Evolutionary conservation across 1,140 invertebrate genomes (phyloP), one percentile per base, ranked within the genome.

Genomic region (Zaprionus tsacasi): DNA sequence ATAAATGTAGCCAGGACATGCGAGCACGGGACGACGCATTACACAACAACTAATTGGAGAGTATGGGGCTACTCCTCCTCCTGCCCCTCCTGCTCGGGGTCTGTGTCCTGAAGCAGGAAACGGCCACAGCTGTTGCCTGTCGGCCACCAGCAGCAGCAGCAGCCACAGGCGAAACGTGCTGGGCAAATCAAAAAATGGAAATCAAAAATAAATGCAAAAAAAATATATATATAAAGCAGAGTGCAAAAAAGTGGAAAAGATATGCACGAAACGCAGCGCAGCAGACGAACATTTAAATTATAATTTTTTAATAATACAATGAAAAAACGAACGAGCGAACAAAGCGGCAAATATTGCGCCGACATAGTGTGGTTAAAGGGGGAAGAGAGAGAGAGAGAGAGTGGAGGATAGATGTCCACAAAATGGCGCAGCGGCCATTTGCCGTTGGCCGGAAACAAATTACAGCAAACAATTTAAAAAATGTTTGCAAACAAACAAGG

Each of bases 381-480:
- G 2, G 8, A 33, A 21, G 38, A 40, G 27, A 40, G 48, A 7
- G 57, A 12, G 11, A 35, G n/a, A 0, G 13, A 30, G 1, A 30
- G 33, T 30, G 3, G 35, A 21, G 21, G 61, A 12, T 12, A 30
- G 52, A 15, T 68, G 40, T 68, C 61, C 66, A 78, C 76, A 82
- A 78, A 87, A 87, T 88, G 83, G 83, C 68, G 80, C 79, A 79
- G 38, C 70, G 80, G 70, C 83, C 80, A 87, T 82, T 88, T 88
- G 77, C 66, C 70, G 78, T 75, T 78, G 83, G 70, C 80, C 83
- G 85, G 85, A 88, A 83, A 88, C 83, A 88, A 88, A 88, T 88
- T 88, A 89, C 74, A 88, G 83, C 83, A 88, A 88, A 88, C 85
- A 88, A 88, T 88, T 88, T 89, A 89, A 88, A 88, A 88, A 88